Conservation (phyloP, 2,113 vertebrate genomes). For the Elgaria multicarinata region DNA sequence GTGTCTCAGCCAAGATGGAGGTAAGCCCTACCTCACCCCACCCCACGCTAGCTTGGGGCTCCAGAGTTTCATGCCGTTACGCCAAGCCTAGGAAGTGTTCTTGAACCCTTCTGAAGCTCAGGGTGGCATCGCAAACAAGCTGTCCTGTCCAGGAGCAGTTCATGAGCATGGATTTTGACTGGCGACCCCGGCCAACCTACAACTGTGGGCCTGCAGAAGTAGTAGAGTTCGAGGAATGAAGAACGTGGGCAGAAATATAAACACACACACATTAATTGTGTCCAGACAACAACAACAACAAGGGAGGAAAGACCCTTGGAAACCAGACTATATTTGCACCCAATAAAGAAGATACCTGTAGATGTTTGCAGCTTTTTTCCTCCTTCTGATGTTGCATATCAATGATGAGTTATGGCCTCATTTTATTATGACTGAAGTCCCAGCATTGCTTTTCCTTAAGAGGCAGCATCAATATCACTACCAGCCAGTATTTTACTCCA, state of each 20-base stretch:
- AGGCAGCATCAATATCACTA: conserved; percentile 56
- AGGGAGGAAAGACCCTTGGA: neutral
- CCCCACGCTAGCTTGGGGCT: too few species aligned
- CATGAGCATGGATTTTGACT: neutral
- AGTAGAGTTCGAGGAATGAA: neutral
- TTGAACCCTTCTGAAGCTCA: neutral
- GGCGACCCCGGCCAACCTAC: neutral
- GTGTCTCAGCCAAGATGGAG: too few species aligned
- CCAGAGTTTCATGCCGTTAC: neutral
- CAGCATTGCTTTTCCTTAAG: conserved; percentile 41
- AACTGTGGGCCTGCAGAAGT: neutral
- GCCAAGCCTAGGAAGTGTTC: neutral
- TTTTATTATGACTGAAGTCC: conserved; percentile 41
- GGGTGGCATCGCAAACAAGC: neutral
- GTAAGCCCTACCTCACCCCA: too few species aligned
- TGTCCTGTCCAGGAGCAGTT: neutral
- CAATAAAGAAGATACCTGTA: neutral
- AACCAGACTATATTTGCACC: neutral
- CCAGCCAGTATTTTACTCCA: conserved; percentile 57
- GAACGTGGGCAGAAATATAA: neutral
- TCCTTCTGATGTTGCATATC: neutral
- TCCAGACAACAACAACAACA: neutral
- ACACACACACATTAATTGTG: neutral
- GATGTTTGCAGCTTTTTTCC: too few species aligned
- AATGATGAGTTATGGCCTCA: conserved; percentile 46